Evolutionary conservation across 2,797 vertebrate species (phyloP).

Genomic region (Cynodonichthys magdalenae): DNA sequence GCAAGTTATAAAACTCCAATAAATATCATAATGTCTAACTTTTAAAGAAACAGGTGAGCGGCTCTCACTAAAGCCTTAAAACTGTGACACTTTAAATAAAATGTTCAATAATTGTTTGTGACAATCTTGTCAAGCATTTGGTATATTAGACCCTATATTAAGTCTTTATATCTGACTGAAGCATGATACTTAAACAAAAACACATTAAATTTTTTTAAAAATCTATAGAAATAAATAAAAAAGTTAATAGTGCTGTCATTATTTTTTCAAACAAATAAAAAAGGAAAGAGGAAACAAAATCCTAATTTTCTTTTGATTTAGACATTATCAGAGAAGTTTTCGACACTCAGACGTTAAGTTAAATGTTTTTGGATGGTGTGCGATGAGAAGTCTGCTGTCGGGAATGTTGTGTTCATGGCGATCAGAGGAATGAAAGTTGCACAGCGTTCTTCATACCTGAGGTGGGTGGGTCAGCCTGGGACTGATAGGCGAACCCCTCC

Average conservation of each 20-base stretch:
- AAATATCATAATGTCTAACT: conserved; percentile 1
- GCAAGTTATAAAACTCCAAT: background rate
- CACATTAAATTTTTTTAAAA: too few species aligned
- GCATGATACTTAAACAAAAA: too few species aligned
- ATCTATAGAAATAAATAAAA: too few species aligned
- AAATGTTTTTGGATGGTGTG: background rate
- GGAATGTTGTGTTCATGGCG: conserved; percentile 47
- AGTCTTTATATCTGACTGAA: too few species aligned
- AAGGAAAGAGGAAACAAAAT: too few species aligned
- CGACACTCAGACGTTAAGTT: conserved; percentile 12
- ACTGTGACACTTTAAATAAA: background rate
- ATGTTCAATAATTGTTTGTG: too few species aligned
- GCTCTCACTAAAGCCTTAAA: background rate
- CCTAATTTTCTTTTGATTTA: too few species aligned
- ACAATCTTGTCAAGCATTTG: background rate
- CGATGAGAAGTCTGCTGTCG: conserved; percentile 8
- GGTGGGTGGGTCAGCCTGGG: conserved; percentile 55
- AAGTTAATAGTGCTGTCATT: too few species aligned
- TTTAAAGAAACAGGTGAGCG: background rate
- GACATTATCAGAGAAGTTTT: background rate
- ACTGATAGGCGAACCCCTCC: conserved; percentile 38
- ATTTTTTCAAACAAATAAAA: too few species aligned
- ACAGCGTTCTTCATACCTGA: conserved; percentile 42
- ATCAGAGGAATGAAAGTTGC: conserved; percentile 57
- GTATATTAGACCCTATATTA: too few species aligned